phyloP scores from a whole-genome alignment of 1,140 invertebrate genomes.

The Drosophila insularis region DNA sequence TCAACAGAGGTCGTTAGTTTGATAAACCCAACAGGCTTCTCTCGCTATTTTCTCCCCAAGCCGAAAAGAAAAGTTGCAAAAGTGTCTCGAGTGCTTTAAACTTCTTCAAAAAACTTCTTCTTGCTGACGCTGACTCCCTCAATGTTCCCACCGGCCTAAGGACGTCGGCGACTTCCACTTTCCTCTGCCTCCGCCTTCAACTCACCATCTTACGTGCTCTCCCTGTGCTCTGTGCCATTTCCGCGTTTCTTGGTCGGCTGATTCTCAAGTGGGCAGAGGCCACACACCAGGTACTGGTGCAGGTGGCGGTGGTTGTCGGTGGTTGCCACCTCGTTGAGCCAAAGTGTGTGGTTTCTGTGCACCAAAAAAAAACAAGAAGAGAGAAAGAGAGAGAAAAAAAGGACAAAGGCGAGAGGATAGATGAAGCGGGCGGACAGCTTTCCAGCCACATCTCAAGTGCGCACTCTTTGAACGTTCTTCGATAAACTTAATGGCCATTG shows the following conservation, averaged over 20 bases:
- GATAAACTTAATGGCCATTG: constrained; percentile 77
- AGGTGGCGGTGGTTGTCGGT: constrained; percentile 16
- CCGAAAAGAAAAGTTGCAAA: constrained; percentile 67
- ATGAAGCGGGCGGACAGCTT: not conserved
- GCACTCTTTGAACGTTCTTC: constrained; percentile 66
- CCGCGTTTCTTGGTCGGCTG: constrained; percentile 69
- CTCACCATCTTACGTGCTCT: not conserved
- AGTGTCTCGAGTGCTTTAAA: constrained; percentile 75
- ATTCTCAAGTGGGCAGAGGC: constrained; percentile 53
- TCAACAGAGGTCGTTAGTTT: constrained; percentile 65
- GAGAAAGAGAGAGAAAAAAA: constrained; percentile 35
- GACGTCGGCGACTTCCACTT: constrained; percentile 20
- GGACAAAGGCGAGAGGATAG: constrained; percentile 31
- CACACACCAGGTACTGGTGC: constrained; percentile 37
- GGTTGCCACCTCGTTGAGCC: constrained; percentile 68
- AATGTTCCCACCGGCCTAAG: constrained; percentile 14
- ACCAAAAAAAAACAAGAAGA: constrained; percentile 21
- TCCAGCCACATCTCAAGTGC: constrained; percentile 56
- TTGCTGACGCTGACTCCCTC: constrained; percentile 29
- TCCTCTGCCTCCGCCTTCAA: not conserved
- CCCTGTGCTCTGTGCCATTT: constrained; percentile 54
- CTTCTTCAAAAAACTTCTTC: constrained; percentile 61
- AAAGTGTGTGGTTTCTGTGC: constrained; percentile 62
- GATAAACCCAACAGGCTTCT: constrained; percentile 44
- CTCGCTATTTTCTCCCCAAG: constrained; percentile 27